Conservation (phyloP, 2,797 vertebrate species). For the Rhodeus uyekii region DNA sequence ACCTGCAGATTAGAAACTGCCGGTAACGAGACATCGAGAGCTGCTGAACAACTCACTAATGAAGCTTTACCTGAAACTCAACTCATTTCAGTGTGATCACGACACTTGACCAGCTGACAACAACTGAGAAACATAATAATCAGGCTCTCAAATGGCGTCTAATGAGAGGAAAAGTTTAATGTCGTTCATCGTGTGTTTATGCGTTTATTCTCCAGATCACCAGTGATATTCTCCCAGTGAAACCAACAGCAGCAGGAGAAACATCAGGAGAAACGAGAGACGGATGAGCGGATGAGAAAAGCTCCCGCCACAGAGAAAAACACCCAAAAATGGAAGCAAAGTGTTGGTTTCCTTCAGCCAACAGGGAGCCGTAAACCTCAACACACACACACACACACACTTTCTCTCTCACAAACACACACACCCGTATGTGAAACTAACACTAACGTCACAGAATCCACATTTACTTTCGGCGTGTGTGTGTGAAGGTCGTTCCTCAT, state of each 20-base stretch:
- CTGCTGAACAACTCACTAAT: no score
- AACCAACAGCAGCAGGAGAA: not conserved
- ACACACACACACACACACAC: conserved; percentile 24
- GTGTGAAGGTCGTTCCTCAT: not conserved
- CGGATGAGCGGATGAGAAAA: conserved; percentile 8
- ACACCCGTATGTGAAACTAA: not conserved
- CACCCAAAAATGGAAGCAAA: conserved; percentile 6
- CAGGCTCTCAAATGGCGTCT: no score
- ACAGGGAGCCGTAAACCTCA: conserved; percentile 18
- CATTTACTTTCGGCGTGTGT: not conserved
- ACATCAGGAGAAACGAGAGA: not conserved
- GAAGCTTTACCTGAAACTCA: no score
- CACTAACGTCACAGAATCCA: not conserved
- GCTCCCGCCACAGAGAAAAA: conserved; percentile 4
- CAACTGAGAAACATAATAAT: no score
- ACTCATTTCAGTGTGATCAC: no score
- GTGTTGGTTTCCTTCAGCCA: conserved; percentile 19
- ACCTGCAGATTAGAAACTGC: no score
- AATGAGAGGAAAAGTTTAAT: not conserved
- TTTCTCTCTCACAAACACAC: conserved; percentile 12
- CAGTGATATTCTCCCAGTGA: not conserved
- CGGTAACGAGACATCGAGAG: no score
- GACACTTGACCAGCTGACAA: no score
- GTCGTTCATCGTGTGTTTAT: no score
- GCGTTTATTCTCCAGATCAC: not conserved